These are phyloP conservation scores for Autographa pulchrina DNA, from an alignment of 2,888 invertebrate species.

Conservation along the genomic window DNA sequence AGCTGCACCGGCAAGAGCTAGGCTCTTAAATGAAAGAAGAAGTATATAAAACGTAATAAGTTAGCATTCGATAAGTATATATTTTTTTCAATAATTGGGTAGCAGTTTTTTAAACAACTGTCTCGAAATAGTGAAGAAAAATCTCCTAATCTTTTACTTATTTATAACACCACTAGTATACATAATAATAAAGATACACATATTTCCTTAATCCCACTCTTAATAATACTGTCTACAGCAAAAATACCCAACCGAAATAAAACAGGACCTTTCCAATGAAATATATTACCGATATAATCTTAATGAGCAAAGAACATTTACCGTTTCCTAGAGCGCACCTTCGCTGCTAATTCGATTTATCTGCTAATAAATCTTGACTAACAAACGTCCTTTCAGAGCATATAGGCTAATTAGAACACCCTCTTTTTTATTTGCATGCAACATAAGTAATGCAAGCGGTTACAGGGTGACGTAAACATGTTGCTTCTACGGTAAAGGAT, in stretches of 20 bases:
- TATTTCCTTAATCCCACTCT: background rate
- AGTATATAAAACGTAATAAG: too few relatives aligned
- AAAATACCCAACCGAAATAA: conserved; percentile 12
- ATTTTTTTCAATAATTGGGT: too few relatives aligned
- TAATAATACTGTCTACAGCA: conserved; percentile 7
- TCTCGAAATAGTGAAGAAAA: too few relatives aligned
- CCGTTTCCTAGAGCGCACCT: conserved; percentile 44
- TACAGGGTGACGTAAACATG: conserved; percentile 37
- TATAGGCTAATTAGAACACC: conserved; percentile 44
- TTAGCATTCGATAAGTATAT: too few relatives aligned
- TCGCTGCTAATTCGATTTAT: conserved; percentile 52
- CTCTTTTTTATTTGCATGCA: conserved; percentile 51
- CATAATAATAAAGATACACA: too few relatives aligned
- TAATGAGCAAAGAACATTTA: conserved; percentile 49
- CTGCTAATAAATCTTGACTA: conserved; percentile 46
- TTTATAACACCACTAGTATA: too few relatives aligned
- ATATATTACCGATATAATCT: conserved; percentile 50
- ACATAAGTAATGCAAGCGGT: conserved; percentile 22
- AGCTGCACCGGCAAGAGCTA: too few relatives aligned
- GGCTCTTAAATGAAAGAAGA: too few relatives aligned
- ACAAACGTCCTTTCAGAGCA: conserved; percentile 43
- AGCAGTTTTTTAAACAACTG: too few relatives aligned
- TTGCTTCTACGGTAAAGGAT: conserved; percentile 35
- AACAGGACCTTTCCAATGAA: conserved; percentile 25
- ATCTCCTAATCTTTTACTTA: too few relatives aligned